Conservation (phyloP, 2,888 invertebrate genomes). For the Axea sp. region DNA sequence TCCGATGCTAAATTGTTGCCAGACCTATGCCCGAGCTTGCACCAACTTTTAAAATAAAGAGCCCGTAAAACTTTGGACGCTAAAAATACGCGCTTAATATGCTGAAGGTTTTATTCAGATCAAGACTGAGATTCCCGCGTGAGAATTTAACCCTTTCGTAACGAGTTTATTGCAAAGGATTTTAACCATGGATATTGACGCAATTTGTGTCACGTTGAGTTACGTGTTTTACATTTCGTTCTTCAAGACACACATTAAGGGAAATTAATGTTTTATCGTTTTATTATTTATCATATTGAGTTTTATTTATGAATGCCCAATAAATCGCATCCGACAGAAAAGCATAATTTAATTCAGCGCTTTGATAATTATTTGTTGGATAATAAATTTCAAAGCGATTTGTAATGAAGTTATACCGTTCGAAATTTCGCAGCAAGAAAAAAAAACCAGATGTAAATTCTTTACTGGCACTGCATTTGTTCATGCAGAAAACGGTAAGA, state of each 20-base stretch:
- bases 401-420: slow-evolving; percentile 24
- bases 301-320: too few relatives aligned
- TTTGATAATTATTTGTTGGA: slow-evolving; percentile 2
- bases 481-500: slow-evolving; percentile 38
- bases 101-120: slow-evolving; percentile 45
- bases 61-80: slow-evolving; percentile 44
- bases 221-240: too few relatives aligned
- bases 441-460: slow-evolving; percentile 25
- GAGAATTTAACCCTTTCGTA: slow-evolving; percentile 28
- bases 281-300: too few relatives aligned
- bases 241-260: too few relatives aligned
- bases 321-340: too few relatives aligned
- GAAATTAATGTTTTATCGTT: too few relatives aligned
- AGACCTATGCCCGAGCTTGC: slow-evolving; percentile 38
- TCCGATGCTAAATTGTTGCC: slow-evolving; percentile 48
- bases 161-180: slow-evolving; percentile 14
- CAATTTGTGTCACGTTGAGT: too few relatives aligned
- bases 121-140: slow-evolving; percentile 21
- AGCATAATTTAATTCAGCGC: background rate
- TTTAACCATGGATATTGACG: too few relatives aligned
- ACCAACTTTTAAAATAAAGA: slow-evolving; percentile 48
- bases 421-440: background rate
- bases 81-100: slow-evolving; percentile 48
- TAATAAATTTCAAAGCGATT: slow-evolving; percentile 22
- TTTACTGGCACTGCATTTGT: slow-evolving; percentile 19